Conservation (phyloP, 2,113 vertebrate genomes). For the Perognathus longimembris region DNA sequence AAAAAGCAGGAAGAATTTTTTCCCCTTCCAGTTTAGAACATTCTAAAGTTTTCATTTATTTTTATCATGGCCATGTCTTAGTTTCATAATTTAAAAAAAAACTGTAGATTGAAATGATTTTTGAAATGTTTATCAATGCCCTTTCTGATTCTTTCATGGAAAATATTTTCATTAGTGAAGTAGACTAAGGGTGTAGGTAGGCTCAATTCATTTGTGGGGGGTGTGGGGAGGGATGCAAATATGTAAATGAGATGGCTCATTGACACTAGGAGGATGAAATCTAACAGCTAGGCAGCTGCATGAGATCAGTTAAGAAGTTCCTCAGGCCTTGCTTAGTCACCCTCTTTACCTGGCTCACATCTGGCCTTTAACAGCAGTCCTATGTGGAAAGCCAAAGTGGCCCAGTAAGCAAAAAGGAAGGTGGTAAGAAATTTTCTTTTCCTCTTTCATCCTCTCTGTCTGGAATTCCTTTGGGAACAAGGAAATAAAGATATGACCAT, state of each 20-base stretch:
- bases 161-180: constrained; percentile 61
- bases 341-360: constrained; percentile 24
- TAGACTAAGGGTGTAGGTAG: background rate
- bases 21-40: constrained; percentile 35
- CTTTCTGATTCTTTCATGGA: constrained; percentile 30
- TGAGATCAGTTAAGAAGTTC: background rate
- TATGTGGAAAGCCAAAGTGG: constrained; percentile 8
- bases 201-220: constrained; percentile 31
- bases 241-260: background rate
- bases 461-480: constrained; percentile 46
- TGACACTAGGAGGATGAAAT: background rate
- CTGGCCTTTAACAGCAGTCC: background rate
- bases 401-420: background rate
- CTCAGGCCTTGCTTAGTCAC: background rate
- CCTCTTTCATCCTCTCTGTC: background rate
- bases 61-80: constrained; percentile 50
- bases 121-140: constrained; percentile 12
- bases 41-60: constrained; percentile 44
- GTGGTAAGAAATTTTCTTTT: constrained; percentile 2
- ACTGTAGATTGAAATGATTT: constrained; percentile 32
- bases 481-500: constrained; percentile 44
- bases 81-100: constrained; percentile 35
- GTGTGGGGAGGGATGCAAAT: background rate
- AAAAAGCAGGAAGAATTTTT: constrained; percentile 24
- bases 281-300: constrained; percentile 8